These are phyloP conservation scores for Zaprionus africanus DNA, from an alignment of 1,140 invertebrate species.

Conservation along the genomic window DNA sequence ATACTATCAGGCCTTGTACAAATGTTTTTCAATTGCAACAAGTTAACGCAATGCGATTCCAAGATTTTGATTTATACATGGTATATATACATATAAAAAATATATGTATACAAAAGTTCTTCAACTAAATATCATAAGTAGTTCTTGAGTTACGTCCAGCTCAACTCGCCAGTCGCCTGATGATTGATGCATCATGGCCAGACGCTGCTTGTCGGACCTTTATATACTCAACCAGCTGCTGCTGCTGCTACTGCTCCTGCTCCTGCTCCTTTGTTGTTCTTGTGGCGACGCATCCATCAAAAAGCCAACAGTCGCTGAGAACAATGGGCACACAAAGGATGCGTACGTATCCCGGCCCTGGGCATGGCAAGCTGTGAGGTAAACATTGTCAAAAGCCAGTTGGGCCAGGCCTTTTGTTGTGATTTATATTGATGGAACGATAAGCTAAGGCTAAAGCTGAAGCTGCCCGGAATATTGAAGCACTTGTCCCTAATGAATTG, in stretches of 20 bases:
- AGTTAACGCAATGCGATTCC: not conserved
- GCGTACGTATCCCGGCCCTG: conserved; percentile 9
- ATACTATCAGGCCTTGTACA: conserved; percentile 1
- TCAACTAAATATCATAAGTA: conserved; percentile 10
- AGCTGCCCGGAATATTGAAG: conserved; percentile 33
- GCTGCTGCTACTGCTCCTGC: conserved; percentile 6
- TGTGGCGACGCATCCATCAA: conserved; percentile 67
- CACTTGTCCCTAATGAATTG: conserved; percentile 52
- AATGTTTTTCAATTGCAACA: not conserved
- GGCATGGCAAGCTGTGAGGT: conserved; percentile 46
- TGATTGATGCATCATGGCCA: conserved; percentile 42
- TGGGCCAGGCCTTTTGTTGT: conserved; percentile 65
- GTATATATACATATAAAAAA: no score
- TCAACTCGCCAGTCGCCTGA: conserved; percentile 1
- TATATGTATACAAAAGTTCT: no score
- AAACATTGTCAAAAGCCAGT: conserved; percentile 70
- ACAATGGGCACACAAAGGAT: conserved; percentile 50
- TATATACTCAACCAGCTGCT: conserved; percentile 34
- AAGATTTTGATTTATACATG: not conserved
- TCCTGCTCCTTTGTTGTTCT: not conserved
- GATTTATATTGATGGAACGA: conserved; percentile 76
- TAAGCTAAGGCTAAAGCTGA: conserved; percentile 18
- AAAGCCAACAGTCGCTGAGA: conserved; percentile 46
- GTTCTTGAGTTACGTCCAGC: conserved; percentile 6
- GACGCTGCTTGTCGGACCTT: conserved; percentile 23